These are phyloP conservation scores for Tapera naevia DNA, from an alignment of 2,797 vertebrate species.

Conservation along the genomic window DNA sequence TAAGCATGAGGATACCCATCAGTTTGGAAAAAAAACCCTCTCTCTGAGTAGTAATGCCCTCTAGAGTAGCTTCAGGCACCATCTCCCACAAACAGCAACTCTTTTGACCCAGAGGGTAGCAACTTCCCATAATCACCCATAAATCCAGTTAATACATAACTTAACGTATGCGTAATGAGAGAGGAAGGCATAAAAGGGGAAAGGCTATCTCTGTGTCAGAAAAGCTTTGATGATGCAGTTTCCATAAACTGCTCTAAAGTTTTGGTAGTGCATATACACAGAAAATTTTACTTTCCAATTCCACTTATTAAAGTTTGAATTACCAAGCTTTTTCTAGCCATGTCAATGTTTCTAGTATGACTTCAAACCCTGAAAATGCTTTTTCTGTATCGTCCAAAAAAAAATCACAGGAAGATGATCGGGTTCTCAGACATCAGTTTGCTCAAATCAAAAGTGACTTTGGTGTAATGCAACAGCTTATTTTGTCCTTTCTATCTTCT, in stretches of 20 bases:
- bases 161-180: background rate
- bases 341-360: background rate
- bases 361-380: background rate
- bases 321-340: background rate
- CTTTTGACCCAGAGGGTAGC: background rate
- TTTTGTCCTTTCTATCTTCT: background rate
- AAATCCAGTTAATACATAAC: conserved; percentile 25
- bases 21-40: background rate
- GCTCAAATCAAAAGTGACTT: background rate
- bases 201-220: background rate
- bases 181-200: background rate
- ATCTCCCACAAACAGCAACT: background rate
- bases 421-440: background rate
- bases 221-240: background rate
- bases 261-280: background rate
- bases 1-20: background rate
- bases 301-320: conserved; percentile 20
- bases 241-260: background rate
- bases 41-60: background rate
- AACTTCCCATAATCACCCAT: background rate
- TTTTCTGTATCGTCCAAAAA: background rate
- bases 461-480: background rate
- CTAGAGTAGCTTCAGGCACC: background rate
- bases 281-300: conserved; percentile 19
- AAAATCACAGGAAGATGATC: background rate